These are phyloP conservation scores for Macrotus californicus DNA, from an alignment of 2,113 vertebrate genomes.

Conservation along the genomic window DNA sequence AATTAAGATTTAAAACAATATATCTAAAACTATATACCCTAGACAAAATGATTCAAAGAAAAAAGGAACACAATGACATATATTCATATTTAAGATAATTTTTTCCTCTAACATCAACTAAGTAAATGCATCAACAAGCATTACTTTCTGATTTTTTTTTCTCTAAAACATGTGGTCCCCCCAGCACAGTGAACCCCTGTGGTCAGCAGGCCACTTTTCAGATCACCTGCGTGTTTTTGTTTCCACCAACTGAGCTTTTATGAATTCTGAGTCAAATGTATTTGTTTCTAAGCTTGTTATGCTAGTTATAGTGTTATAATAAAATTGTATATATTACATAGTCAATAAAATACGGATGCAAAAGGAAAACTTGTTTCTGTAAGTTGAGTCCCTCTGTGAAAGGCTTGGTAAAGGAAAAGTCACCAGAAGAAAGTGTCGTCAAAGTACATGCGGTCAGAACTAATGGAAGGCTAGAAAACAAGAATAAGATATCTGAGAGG, in stretches of 20 bases:
- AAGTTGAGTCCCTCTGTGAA: slow-evolving; percentile 6
- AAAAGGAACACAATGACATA: neutral
- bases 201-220: neutral
- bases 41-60: slow-evolving; percentile 7
- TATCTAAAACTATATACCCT: neutral
- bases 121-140: neutral
- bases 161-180: neutral
- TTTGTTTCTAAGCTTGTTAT: neutral
- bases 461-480: neutral
- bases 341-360: neutral
- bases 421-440: neutral
- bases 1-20: neutral
- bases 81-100: neutral
- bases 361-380: neutral
- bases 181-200: neutral
- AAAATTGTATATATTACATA: neutral
- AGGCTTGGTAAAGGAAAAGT: neutral
- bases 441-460: neutral
- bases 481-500: neutral
- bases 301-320: neutral
- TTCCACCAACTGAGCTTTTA: neutral
- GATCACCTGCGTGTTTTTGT: neutral
- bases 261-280: neutral
- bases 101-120: neutral
- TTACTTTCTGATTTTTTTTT: neutral